Percentiles rank a stretch among this genome's conserved stretches.
Conservation (phyloP, 2,113 vertebrate genomes). For the Nyctereutes procyonoides region DNA sequence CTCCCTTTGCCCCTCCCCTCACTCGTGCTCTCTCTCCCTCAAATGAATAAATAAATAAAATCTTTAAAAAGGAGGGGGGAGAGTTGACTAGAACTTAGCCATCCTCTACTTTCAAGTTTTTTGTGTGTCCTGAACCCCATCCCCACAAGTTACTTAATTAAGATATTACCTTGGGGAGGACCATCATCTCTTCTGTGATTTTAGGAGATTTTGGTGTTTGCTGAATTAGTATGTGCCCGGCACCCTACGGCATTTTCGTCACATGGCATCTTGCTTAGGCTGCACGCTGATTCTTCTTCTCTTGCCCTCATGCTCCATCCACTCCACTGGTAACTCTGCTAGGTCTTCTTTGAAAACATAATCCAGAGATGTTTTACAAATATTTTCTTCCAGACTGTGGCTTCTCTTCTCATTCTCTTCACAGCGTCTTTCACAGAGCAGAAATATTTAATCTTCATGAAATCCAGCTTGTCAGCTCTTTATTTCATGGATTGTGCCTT, state of each 20-base stretch:
- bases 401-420: neutral
- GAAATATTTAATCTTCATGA: neutral
- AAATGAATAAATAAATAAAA: too few relatives aligned
- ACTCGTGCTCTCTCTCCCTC: too few relatives aligned
- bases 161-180: neutral
- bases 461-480: neutral
- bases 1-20: too few relatives aligned
- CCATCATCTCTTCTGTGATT: neutral
- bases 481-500: neutral
- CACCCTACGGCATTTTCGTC: neutral
- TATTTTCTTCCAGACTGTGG: neutral
- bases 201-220: neutral
- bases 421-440: neutral
- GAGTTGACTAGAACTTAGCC: neutral
- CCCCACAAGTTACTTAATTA: neutral
- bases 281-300: neutral
- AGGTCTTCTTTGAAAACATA: neutral
- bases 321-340: neutral
- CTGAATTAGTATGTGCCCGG: neutral
- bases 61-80: too few relatives aligned
- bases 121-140: too few relatives aligned
- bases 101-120: neutral
- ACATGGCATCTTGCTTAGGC: rapidly evolving
- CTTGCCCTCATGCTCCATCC: neutral
- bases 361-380: neutral